Evolutionary conservation across 2,888 invertebrate genomes (phyloP).

Genomic region (Plebejus anna): DNA sequence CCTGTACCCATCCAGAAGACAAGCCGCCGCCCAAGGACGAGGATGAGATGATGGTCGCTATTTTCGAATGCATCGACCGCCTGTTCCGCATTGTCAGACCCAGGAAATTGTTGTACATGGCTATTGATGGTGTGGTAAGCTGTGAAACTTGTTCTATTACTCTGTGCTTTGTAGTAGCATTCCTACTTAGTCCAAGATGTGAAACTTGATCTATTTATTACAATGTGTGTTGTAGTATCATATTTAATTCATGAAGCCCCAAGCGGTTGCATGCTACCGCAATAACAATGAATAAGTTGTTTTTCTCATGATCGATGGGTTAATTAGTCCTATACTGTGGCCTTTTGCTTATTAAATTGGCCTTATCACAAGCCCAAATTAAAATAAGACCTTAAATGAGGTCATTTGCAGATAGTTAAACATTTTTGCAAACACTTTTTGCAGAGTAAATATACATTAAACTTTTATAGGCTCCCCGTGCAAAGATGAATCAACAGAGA

Average conservation of each 20-base stretch:
- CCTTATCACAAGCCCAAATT: neutral
- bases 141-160: neutral
- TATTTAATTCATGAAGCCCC: too few relatives aligned
- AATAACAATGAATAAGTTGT: too few relatives aligned
- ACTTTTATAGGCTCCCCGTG: slow-evolving; percentile 88
- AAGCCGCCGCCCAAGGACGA: slow-evolving; percentile 98
- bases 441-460: neutral
- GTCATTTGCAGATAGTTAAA: neutral
- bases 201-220: neutral
- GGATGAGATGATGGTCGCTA: slow-evolving; percentile 99
- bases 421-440: neutral
- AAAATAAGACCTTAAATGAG: neutral
- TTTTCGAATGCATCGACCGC: slow-evolving; percentile 98
- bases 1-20: slow-evolving; percentile 99
- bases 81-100: slow-evolving; percentile 96
- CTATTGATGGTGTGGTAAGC: slow-evolving; percentile 97
- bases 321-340: neutral
- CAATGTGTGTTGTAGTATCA: too few relatives aligned
- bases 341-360: neutral
- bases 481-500: slow-evolving; percentile 99
- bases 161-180: neutral
- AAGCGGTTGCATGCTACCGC: too few relatives aligned
- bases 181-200: slow-evolving; percentile 45
- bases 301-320: too few relatives aligned
- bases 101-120: slow-evolving; percentile 97